Evolutionary conservation across 2,113 vertebrate species (phyloP), one percentile per base, ranked within the genome.

Genomic region (Cisticola juncidis): DNA sequence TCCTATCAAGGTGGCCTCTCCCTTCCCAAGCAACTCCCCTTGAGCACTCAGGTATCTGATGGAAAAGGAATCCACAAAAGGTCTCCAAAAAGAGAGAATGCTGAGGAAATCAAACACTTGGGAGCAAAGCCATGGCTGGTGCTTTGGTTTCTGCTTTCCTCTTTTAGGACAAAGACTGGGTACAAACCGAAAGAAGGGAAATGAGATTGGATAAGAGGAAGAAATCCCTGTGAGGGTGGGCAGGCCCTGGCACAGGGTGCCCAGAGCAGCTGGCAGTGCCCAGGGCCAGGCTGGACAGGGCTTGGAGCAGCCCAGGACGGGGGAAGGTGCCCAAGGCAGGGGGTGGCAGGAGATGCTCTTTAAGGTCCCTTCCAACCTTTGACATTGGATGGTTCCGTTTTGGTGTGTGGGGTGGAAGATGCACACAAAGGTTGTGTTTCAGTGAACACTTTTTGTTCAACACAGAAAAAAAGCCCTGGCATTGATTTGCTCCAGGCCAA

Each of bases 401-500:
- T 77, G 82, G 76, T 90, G 22, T 74, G 40, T 16, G 0, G 51
- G 70, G 9, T 44, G 88, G 92, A 53, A 72, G 87, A 58, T 60
- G 60, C 66, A 48, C 79, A 38, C 85, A 42, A 31, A 90, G 94
- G 78, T 62, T 36, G 71, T 58, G 80, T 83, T 87, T 56, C 81
- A 85, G 57, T 2, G 64, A 94, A 81, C 48, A 6, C 71, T 57
- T 86, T 72, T 48, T 72, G 71, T 90, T 83, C 22, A 0, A 50
- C 15, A 4, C 25, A 85, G 66, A 36, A 87, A 79, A 36, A 14
- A 76, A 44, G 17, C 13, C 38, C 72, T 54, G 45, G 88, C 88
- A 83, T 36, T 64, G 87, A 77, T 96, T 90, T 73, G 81, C 93
- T 92, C 38, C 51, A 26, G 92, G 87, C 82, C 50, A 77, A 72